Evolutionary conservation across 2,113 vertebrate genomes (phyloP), one percentile per base, ranked within the genome.

Genomic region (Ptilorrhoa leucosticta): DNA sequence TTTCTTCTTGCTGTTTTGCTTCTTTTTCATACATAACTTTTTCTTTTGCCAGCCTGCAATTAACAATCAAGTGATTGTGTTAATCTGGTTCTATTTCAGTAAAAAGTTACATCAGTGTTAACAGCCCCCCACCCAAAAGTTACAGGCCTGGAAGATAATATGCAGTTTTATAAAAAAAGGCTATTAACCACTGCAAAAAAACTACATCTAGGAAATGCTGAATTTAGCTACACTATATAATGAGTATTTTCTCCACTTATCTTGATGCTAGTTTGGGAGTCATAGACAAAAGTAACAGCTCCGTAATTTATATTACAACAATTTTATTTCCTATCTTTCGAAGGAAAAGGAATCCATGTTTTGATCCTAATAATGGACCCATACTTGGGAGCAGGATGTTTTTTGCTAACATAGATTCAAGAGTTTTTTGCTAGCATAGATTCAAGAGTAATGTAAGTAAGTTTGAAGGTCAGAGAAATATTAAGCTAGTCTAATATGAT

Each of bases 1-100:
- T 99, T 97, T 99, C 99, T 98, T 99, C 99, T 96, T 99, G 99
- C 82, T 99, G 98, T 97, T 98, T 99, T 66, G 98, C 98, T 97
- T 99, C 99, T 44, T 98, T 98, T 97, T 98, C 98, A 97, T 99
- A 99, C 90, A 98, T 97, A 45, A 98, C 58, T 97, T 99, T 98
- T 97, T 99, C 99, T 97, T 99, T 99, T 27, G 98, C 98, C 96
- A 99, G 97, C 83, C 99, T 99, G 97, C 76, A 96, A 97, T 96
- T 68, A 96, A 87, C 15, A 97, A 96, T 13, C 61, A 97, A 96
- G 83, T 30, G 15, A 68, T 28, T 77, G 66, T 53, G 76, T 96
- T 91, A 94, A 54, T 72, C 35, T 64, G 5, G 15, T 40, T 87
- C 42, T 42, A 69, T 57, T 85, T 83, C 9, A 39, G 40, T 21